A percentile compares a stretch with the other conserved stretches of the same genome.
phyloP scores from a whole-genome alignment of 2,113 vertebrate genomes.

The Brachirus orientalis region DNA sequence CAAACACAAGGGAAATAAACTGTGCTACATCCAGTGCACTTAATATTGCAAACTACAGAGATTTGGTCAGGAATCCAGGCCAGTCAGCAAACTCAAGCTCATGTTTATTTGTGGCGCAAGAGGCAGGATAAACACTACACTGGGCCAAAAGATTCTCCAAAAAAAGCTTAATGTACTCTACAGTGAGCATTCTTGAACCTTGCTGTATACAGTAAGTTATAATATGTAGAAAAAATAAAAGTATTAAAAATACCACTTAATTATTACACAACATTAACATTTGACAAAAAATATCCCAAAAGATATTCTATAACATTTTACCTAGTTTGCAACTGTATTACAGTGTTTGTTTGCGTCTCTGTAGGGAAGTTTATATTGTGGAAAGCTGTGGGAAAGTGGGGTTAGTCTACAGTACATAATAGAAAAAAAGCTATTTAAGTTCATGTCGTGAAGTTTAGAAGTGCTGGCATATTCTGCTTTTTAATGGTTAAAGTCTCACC shows the following conservation, averaged over 20 bases:
- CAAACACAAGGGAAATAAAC: conserved; percentile 13
- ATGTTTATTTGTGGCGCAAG: neutral
- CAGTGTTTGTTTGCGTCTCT: conserved; percentile 2
- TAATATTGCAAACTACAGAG: conserved; percentile 11
- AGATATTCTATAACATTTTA: too few species aligned
- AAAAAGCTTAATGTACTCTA: too few species aligned
- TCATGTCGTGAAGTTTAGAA: too few species aligned
- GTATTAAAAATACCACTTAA: too few species aligned
- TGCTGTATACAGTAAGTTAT: too few species aligned
- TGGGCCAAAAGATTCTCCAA: too few species aligned
- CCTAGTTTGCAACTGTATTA: neutral
- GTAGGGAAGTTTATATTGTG: neutral
- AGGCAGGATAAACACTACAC: too few species aligned
- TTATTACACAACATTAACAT: too few species aligned
- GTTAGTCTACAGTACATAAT: neutral
- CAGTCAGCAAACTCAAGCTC: neutral
- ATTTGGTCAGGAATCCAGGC: too few species aligned
- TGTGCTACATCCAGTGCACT: conserved; percentile 1
- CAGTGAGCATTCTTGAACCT: too few species aligned
- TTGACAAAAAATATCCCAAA: too few species aligned
- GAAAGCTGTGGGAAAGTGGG: neutral
- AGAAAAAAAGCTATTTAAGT: neutral
- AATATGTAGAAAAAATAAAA: too few species aligned
- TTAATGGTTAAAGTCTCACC: conserved; percentile 9
- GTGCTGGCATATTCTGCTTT: neutral